Conservation (phyloP, 1,140 invertebrate species). For the Megathymus violae region DNA sequence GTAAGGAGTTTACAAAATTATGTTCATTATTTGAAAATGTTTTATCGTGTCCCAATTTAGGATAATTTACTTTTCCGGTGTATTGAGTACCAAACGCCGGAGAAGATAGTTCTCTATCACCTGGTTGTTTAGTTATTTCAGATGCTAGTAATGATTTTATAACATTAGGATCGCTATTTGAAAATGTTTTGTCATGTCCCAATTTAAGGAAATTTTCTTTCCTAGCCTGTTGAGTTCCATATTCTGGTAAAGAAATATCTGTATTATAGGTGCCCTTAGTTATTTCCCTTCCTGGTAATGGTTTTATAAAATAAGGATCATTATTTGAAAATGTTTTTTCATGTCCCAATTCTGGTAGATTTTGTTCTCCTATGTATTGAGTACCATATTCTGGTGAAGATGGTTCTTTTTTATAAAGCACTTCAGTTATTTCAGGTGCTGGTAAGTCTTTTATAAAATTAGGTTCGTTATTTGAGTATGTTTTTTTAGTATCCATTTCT, state of each 20-base stretch:
- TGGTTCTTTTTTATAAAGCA: background rate
- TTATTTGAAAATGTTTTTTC: background rate
- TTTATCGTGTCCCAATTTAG: background rate
- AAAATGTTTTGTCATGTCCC: background rate
- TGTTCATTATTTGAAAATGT: background rate
- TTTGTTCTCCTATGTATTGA: background rate
- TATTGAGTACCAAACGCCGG: no score
- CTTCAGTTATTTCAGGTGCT: no score
- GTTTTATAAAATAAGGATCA: background rate
- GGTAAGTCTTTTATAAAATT: background rate
- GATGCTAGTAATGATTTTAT: background rate
- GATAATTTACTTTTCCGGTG: background rate
- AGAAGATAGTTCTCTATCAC: no score
- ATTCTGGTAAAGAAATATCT: no score
- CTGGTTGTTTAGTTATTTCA: no score
- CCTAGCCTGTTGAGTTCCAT: no score
- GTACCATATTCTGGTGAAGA: background rate
- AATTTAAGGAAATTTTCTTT: background rate
- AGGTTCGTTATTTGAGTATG: background rate
- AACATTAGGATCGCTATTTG: background rate
- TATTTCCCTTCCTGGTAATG: background rate
- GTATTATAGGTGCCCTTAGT: no score
- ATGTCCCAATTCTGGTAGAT: background rate
- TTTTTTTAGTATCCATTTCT: background rate
- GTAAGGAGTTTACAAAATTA: background rate